A percentile compares a stretch with the other conserved stretches of the same genome.
These are phyloP conservation scores for Melanaphis sacchari DNA, from an alignment of 1,140 invertebrate genomes.

Conservation along the genomic window DNA sequence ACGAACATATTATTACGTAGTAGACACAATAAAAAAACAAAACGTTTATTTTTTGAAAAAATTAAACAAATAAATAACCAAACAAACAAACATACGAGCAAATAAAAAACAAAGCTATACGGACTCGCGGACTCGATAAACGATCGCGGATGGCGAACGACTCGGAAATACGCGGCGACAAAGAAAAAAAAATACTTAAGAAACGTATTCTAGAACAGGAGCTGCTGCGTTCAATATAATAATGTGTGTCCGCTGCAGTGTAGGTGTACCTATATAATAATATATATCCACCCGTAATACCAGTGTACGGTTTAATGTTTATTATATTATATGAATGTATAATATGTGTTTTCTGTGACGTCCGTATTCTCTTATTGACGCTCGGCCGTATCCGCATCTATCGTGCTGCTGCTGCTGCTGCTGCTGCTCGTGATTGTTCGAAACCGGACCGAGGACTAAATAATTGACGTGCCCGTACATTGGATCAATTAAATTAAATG, in stretches of 20 bases:
- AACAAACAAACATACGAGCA: no score
- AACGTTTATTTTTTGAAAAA: neutral
- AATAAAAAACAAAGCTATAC: neutral
- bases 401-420: neutral
- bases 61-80: neutral
- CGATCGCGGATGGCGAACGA: neutral
- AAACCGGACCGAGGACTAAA: conserved; percentile 5
- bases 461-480: conserved; percentile 3
- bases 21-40: neutral
- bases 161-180: neutral
- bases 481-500: conserved; percentile 2
- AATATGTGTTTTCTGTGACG: conserved; percentile 4
- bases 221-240: neutral
- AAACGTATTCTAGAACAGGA: neutral
- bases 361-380: neutral
- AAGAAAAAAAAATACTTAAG: neutral
- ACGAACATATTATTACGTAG: no score
- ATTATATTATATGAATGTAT: neutral
- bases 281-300: neutral
- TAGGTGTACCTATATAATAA: no score
- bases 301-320: neutral
- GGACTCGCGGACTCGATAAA: no score
- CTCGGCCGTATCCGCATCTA: neutral
- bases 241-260: no score
- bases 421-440: neutral